These are phyloP conservation scores for Oryzias woworae DNA, from an alignment of 2,113 vertebrate genomes.

Conservation along the genomic window DNA sequence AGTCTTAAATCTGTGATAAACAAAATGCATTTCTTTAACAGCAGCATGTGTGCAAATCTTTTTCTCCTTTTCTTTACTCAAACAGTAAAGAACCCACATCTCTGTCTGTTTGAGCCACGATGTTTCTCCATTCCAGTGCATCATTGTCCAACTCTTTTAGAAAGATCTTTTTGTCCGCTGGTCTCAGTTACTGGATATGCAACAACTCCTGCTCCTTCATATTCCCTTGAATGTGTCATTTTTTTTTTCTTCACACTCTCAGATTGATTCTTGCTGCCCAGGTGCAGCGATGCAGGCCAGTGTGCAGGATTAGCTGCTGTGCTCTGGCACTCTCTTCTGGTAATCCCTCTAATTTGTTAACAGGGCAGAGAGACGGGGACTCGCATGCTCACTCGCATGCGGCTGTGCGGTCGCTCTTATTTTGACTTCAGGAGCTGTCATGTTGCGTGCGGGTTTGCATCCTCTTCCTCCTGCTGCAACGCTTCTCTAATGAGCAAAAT, in stretches of 20 bases:
- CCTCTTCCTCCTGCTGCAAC: conserved; percentile 9
- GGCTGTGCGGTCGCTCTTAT: conserved; percentile 35
- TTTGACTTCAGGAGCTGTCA: conserved; percentile 14
- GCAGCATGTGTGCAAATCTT: too few species aligned
- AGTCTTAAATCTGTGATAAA: too few species aligned
- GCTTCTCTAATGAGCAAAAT: conserved; percentile 56
- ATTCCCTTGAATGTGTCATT: too few species aligned
- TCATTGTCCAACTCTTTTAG: too few species aligned
- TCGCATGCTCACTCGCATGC: conserved; percentile 25
- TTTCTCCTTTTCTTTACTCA: too few species aligned
- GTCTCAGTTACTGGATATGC: too few species aligned
- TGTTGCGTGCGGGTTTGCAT: conserved; percentile 10
- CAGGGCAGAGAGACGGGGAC: conserved; percentile 63
- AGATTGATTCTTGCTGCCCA: conserved; percentile 35
- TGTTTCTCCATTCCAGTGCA: too few species aligned
- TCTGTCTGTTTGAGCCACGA: too few species aligned
- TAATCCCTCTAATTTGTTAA: conserved; percentile 80
- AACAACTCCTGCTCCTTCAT: too few species aligned
- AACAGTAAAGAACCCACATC: too few species aligned
- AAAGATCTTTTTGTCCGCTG: too few species aligned
- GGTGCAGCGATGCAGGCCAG: conserved; percentile 67
- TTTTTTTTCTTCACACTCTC: neutral
- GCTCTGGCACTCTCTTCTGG: conserved; percentile 70
- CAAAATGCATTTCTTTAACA: too few species aligned
- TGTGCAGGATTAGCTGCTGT: conserved; percentile 65